Evolutionary conservation across 2,797 vertebrate species (phyloP).

Genomic region (Odontamblyopus lacepedii): DNA sequence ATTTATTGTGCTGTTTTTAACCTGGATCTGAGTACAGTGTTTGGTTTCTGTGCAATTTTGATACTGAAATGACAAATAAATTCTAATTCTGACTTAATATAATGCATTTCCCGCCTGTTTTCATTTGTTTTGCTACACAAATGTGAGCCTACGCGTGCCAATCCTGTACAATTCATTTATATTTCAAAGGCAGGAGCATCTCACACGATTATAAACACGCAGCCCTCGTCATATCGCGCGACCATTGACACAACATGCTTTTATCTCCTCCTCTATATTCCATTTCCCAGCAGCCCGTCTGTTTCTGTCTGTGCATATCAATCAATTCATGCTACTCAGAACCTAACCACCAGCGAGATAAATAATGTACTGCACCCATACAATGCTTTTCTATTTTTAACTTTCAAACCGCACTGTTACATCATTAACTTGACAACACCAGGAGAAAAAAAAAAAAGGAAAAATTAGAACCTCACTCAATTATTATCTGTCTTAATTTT

Average conservation of each 20-base stretch:
- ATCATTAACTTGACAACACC: neutral
- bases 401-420: constrained; percentile 4
- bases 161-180: too few relatives aligned
- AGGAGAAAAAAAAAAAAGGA: too few relatives aligned
- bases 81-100: too few relatives aligned
- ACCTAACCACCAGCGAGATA: neutral
- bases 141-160: too few relatives aligned
- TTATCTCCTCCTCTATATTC: constrained; percentile 2
- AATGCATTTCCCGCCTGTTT: too few relatives aligned
- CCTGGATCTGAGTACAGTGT: too few relatives aligned
- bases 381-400: constrained; percentile 2
- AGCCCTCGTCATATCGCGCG: constrained; percentile 1
- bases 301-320: neutral
- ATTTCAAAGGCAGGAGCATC: neutral
- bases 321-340: neutral
- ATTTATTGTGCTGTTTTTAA: too few relatives aligned
- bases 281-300: neutral
- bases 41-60: too few relatives aligned
- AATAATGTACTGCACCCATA: constrained; percentile 7
- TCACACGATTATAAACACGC: neutral
- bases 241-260: constrained; percentile 11
- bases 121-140: too few relatives aligned
- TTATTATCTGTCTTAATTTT: too few relatives aligned
- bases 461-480: too few relatives aligned
- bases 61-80: too few relatives aligned